phyloP scores from a whole-genome alignment of 2,113 vertebrate species.

The Bettongia penicillata region DNA sequence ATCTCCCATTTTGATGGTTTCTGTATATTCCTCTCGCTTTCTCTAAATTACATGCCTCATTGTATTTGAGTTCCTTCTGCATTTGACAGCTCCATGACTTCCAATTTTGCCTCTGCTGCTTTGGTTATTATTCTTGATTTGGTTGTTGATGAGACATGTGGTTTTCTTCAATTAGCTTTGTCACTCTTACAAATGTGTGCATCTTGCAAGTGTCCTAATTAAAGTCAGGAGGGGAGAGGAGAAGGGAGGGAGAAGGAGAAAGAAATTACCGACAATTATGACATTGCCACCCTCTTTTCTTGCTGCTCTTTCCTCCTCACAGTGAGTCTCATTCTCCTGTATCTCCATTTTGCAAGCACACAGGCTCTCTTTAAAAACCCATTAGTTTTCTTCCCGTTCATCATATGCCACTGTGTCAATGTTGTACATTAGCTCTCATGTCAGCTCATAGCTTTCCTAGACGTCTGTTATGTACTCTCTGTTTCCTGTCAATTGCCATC shows the following conservation, averaged over 20 bases:
- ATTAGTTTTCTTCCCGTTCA: slow-evolving; percentile 74
- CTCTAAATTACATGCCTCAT: slow-evolving; percentile 76
- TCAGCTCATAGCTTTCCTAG: slow-evolving; percentile 62
- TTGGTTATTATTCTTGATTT: slow-evolving; percentile 77
- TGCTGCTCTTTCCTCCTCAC: slow-evolving; percentile 51
- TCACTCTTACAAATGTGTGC: slow-evolving; percentile 71
- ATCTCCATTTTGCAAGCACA: slow-evolving; percentile 75
- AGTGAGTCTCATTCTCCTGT: slow-evolving; percentile 49
- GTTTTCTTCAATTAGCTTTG: slow-evolving; percentile 80
- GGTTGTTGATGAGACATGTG: slow-evolving; percentile 77
- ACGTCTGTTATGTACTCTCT: slow-evolving; percentile 62
- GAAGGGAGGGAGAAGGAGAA: background rate
- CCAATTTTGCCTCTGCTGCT: slow-evolving; percentile 74
- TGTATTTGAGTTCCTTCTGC: slow-evolving; percentile 73
- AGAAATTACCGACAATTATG: slow-evolving; percentile 63
- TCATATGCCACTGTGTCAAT: slow-evolving; percentile 60
- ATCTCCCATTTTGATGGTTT: slow-evolving; percentile 61
- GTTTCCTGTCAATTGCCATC: slow-evolving; percentile 45
- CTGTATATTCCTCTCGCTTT: slow-evolving; percentile 52
- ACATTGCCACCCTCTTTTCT: slow-evolving; percentile 57
- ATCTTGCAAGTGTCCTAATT: slow-evolving; percentile 77
- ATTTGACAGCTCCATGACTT: slow-evolving; percentile 69
- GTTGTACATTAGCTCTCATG: slow-evolving; percentile 58
- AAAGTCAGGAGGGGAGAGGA: slow-evolving; percentile 66
- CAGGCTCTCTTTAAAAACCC: slow-evolving; percentile 74